Percentiles rank a stretch among this genome's conserved stretches.
Evolutionary conservation across 2,113 vertebrate genomes (phyloP).

Genomic region (Chlorodrepanis virens): DNA sequence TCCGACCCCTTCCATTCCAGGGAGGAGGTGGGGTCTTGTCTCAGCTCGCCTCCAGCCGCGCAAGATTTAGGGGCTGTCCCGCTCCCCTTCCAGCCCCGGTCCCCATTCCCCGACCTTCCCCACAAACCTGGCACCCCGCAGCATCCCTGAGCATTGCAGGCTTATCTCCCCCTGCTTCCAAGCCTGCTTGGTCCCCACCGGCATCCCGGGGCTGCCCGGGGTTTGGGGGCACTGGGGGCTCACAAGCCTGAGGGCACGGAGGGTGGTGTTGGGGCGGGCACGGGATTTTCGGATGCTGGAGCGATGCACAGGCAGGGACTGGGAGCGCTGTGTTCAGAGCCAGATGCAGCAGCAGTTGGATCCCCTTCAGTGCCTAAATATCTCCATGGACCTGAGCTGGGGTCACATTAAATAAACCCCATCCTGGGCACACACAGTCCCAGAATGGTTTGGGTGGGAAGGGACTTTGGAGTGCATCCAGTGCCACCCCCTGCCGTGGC

Average conservation of each 20-base stretch:
- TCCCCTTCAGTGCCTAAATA: not conserved
- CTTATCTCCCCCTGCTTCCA: not conserved
- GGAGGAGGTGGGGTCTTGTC: no score
- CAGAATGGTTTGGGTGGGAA: not conserved
- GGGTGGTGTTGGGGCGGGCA: not conserved
- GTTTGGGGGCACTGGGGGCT: not conserved
- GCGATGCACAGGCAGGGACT: rapidly evolving
- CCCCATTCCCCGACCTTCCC: not conserved
- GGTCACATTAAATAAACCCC: not conserved
- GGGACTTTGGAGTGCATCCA: not conserved
- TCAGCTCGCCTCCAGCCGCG: not conserved
- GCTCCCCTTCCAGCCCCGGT: not conserved
- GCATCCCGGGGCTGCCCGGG: not conserved
- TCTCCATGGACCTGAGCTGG: not conserved
- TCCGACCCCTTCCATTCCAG: not conserved
- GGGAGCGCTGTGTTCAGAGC: not conserved
- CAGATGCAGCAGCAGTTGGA: not conserved
- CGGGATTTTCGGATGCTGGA: not conserved
- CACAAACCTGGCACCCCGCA: not conserved
- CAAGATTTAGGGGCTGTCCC: not conserved
- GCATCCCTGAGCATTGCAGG: not conserved
- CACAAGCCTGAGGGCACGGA: rapidly evolving
- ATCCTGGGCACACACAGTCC: not conserved
- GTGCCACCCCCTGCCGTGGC: not conserved
- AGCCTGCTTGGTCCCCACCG: not conserved